A percentile compares a stretch with the other conserved stretches of the same genome.
Conservation (phyloP, 1,140 invertebrate genomes). For the Sminthurinus signatus region DNA sequence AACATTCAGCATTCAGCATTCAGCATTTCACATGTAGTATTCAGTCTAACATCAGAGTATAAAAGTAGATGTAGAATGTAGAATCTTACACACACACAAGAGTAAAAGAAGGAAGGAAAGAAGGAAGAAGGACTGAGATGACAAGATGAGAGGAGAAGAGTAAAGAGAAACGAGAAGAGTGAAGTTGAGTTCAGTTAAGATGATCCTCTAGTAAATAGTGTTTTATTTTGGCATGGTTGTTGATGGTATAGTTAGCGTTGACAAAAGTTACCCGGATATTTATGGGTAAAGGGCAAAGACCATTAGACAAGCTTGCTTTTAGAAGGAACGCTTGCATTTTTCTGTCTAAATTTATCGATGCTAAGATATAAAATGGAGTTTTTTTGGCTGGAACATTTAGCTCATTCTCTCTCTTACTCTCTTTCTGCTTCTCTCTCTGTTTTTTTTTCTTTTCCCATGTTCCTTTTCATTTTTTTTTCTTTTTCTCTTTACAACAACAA, state of each 20-base stretch:
- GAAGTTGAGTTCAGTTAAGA: not conserved
- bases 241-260: constrained; percentile 30
- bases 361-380: constrained; percentile 26
- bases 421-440: not conserved
- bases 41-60: too few species aligned
- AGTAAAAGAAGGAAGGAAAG: not conserved
- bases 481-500: not conserved
- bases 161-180: not conserved
- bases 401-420: constrained; percentile 5
- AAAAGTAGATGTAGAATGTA: too few species aligned
- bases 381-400: not conserved
- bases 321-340: constrained; percentile 24
- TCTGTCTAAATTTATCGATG: constrained; percentile 35
- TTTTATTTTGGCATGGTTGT: constrained; percentile 29
- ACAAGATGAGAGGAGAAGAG: too few species aligned
- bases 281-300: constrained; percentile 32
- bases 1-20: too few species aligned
- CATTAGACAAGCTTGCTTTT: constrained; percentile 34
- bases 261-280: constrained; percentile 30
- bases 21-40: too few species aligned
- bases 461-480: not conserved
- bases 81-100: too few species aligned
- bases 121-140: not conserved
- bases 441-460: not conserved
- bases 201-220: constrained; percentile 8